Conservation (phyloP, 2,113 vertebrate genomes). For the Manacus vitellinus region DNA sequence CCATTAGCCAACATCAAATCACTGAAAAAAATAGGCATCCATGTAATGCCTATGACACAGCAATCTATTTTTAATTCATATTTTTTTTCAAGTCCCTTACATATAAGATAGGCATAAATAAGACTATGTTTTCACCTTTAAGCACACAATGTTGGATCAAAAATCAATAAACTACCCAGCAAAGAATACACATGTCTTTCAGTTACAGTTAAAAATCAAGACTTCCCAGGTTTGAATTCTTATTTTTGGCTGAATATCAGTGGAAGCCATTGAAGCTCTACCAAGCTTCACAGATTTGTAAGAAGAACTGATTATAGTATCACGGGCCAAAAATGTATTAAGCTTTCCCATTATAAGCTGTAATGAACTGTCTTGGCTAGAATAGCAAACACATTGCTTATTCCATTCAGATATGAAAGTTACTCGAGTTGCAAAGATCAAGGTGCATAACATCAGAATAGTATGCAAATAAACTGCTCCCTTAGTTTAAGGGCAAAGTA, state of each 20-base stretch:
- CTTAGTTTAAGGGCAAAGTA: not conserved
- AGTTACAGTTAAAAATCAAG: not conserved
- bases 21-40: conserved; percentile 15
- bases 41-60: conserved; percentile 32
- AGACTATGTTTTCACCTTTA: not conserved
- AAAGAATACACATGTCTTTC: not conserved
- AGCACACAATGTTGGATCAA: not conserved
- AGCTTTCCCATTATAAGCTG: not conserved
- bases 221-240: not conserved
- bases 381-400: not conserved
- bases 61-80: not conserved
- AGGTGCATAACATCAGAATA: not conserved
- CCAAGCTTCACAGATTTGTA: not conserved
- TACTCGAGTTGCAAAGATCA: not conserved
- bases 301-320: not conserved
- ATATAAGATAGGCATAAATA: not conserved
- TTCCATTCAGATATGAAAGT: not conserved
- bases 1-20: conserved; percentile 66
- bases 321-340: not conserved
- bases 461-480: not conserved
- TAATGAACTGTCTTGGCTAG: not conserved
- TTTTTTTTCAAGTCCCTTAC: not conserved
- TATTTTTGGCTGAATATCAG: not conserved
- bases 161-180: not conserved
- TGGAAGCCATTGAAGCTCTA: not conserved